Conservation (phyloP, 1,140 invertebrate species). For the Drosophila trapezifrons region DNA sequence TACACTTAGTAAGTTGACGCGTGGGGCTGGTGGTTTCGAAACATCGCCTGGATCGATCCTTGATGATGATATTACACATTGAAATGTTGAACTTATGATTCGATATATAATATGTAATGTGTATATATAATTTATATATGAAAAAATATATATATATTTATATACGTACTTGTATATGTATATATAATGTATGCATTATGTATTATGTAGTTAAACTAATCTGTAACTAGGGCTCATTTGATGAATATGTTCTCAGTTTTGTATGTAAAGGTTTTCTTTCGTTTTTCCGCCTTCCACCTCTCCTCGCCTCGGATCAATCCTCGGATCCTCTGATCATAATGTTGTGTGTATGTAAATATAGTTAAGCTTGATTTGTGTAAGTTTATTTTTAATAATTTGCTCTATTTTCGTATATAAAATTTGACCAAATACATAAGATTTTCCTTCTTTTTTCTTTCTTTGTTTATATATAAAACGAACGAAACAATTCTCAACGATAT, state of each 20-base stretch:
- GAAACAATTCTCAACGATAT: slow-evolving; percentile 78
- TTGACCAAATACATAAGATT: slow-evolving; percentile 67
- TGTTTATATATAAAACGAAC: slow-evolving; percentile 55
- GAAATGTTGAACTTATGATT: slow-evolving; percentile 58
- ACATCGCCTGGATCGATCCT: slow-evolving; percentile 37
- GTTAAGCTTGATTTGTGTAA: slow-evolving; percentile 52
- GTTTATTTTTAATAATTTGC: slow-evolving; percentile 58
- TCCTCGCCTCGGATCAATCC: slow-evolving; percentile 9
- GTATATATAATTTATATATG: slow-evolving; percentile 61
- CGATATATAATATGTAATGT: slow-evolving; percentile 55
- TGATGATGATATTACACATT: slow-evolving; percentile 56
- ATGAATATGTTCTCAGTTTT: slow-evolving; percentile 80
- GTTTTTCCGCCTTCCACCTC: slow-evolving; percentile 4
- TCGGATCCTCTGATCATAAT: slow-evolving; percentile 39
- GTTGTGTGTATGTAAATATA: slow-evolving; percentile 53
- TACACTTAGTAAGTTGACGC: slow-evolving; percentile 58
- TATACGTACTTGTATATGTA: slow-evolving; percentile 43
- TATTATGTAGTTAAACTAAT: slow-evolving; percentile 77
- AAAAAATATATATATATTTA: slow-evolving; percentile 67
- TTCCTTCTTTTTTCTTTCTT: slow-evolving; percentile 19
- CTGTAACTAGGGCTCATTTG: slow-evolving; percentile 81
- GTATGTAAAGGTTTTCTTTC: slow-evolving; percentile 60
- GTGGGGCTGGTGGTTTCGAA: slow-evolving; percentile 47
- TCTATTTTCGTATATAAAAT: slow-evolving; percentile 64
- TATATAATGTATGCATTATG: slow-evolving; percentile 44